Evolutionary conservation across 2,888 invertebrate species (phyloP).

Genomic region (Aricia artaxerxes): DNA sequence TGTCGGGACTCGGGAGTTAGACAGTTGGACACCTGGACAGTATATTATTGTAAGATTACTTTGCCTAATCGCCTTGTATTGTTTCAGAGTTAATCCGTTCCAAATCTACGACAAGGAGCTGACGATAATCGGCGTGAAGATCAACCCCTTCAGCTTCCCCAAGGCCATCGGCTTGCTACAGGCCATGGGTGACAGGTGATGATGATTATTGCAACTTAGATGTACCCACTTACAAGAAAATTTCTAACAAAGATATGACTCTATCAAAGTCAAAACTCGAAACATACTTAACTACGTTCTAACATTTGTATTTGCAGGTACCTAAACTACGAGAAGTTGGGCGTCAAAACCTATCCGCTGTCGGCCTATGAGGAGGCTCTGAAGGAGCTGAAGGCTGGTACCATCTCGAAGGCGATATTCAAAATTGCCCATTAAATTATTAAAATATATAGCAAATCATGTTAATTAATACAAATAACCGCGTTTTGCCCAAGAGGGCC

Average conservation of each 20-base stretch:
- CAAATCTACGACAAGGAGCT: constrained; percentile 83
- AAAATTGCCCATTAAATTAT: constrained; percentile 46
- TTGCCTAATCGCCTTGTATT: no score
- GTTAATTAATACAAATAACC: no score
- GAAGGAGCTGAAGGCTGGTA: constrained; percentile 72
- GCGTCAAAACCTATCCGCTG: constrained; percentile 76
- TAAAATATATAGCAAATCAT: no score
- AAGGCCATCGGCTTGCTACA: constrained; percentile 82
- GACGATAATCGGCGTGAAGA: constrained; percentile 82
- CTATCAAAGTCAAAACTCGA: not conserved
- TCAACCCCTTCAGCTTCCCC: constrained; percentile 85
- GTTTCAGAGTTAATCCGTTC: constrained; percentile 78
- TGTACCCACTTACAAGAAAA: no score
- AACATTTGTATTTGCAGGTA: constrained; percentile 65
- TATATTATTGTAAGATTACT: no score
- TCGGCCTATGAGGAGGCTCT: constrained; percentile 77
- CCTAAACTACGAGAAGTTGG: constrained; percentile 79
- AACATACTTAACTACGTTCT: not conserved
- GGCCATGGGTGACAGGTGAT: constrained; percentile 81
- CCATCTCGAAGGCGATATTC: constrained; percentile 82
- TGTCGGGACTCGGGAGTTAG: no score
- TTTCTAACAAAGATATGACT: no score
- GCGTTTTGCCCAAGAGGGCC: no score
- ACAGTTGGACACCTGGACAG: no score
- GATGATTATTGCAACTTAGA: no score